Evolutionary conservation across 2,113 vertebrate species (phyloP), one percentile per base, ranked within the genome.

Genomic region (Boulengeromyrus knoepffleri): DNA sequence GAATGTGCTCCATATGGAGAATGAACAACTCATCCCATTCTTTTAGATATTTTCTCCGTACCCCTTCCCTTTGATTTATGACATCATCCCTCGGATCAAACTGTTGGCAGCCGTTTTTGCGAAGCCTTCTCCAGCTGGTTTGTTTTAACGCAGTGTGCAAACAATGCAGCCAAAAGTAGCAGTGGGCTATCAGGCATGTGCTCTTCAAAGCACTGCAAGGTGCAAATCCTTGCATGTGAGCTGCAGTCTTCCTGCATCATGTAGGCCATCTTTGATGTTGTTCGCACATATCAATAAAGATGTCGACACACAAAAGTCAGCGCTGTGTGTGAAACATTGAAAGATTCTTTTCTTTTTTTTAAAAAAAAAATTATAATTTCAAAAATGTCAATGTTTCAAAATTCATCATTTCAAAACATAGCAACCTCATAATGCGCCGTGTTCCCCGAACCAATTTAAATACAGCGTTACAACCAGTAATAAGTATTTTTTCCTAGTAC

Each of bases 61-160:
- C 50, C 85, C 47, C 36, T 46, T 83, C 19, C 36, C 50, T 90
- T 84, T 88, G 70, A 90, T 90, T 90, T 88, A 90, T 85, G n/a
- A 83, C 74, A 88, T 84, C 74, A 88, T 47, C 87, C 49, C 19
- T 83, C 45, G 36, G 52, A 45, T 86, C 19, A 52, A 90, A 74
- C 85, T 77, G 88, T 0, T 47, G 12, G 46, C 31, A 36, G 45
- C 8, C 74, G 36, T 80, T 80, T 80, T 62, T 80, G 39, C 4
- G 42, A 47, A 27, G 46, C 45, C 10, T 27, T 49, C 84, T 17
- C 83, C 89, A 74, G 24, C n/a, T 90, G 83, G 85, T 53, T 56
- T 87, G 85, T 56, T 87, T 87, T 87, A 87, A 36, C 50, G 47
- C 50, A 53, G 13, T 47, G 45, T 47, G 52, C 42, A 86, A 90